These are phyloP conservation scores for Scophthalmus maximus DNA, from an alignment of 2,113 vertebrate species.

Conservation along the genomic window DNA sequence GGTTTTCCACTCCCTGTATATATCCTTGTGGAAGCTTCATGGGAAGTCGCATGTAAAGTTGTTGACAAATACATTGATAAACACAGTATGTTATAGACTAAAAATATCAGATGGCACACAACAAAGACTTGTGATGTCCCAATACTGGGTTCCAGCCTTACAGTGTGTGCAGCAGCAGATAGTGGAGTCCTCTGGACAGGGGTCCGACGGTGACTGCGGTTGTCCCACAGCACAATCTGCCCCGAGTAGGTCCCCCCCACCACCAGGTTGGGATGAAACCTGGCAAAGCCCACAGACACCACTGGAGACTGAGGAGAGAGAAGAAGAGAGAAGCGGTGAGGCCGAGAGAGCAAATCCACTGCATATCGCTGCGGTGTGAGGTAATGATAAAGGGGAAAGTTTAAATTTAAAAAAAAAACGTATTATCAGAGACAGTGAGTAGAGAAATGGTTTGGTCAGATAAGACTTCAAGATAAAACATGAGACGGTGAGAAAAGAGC, in stretches of 20 bases:
- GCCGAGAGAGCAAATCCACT: not conserved
- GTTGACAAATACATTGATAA: too few species aligned
- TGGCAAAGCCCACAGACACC: conserved; percentile 96
- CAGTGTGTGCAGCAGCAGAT: conserved; percentile 96
- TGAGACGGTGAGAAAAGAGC: conserved; percentile 37
- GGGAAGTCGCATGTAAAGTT: too few species aligned
- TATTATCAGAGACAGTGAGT: not conserved
- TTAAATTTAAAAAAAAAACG: not conserved
- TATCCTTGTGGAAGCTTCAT: too few species aligned
- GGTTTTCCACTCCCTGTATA: too few species aligned
- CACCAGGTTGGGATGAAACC: conserved; percentile 96
- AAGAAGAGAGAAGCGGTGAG: not conserved
- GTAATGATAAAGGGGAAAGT: conserved; percentile 4
- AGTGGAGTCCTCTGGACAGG: conserved; percentile 96
- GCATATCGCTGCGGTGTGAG: not conserved
- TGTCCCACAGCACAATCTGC: conserved; percentile 98
- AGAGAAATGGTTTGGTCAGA: conserved; percentile 1
- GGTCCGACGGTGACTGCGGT: conserved; percentile 95
- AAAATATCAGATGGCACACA: too few species aligned
- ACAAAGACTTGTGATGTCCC: not conserved
- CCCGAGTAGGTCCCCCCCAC: conserved; percentile 97
- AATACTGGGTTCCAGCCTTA: conserved; percentile 74
- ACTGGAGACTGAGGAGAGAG: conserved; percentile 89
- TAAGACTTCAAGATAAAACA: conserved; percentile 28
- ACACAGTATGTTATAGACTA: too few species aligned